A percentile compares a stretch with the other conserved stretches of the same genome.
Conservation (phyloP, 2,797 vertebrate genomes). For the Melanotaenia maccullochi region DNA sequence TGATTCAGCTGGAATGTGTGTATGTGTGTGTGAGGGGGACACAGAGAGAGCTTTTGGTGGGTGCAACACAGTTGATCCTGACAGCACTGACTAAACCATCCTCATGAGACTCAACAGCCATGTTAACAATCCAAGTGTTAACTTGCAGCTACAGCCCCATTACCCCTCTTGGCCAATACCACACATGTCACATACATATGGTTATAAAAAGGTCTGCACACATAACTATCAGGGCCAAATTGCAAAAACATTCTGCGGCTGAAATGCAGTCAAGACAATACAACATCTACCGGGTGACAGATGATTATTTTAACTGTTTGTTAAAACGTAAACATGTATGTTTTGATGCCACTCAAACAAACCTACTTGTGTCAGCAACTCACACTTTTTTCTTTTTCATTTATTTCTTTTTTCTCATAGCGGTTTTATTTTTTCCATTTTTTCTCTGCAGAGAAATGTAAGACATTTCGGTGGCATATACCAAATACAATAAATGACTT, state of each 20-base stretch:
- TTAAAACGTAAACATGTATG: conserved; percentile 19
- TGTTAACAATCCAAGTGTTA: conserved; percentile 56
- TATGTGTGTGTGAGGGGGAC: conserved; percentile 28
- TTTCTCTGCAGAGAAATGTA: conserved; percentile 43
- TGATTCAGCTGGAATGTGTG: conserved; percentile 78
- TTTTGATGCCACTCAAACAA: conserved; percentile 13
- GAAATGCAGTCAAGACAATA: conserved; percentile 9
- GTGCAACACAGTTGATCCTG: conserved; percentile 34
- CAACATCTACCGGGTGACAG: neutral
- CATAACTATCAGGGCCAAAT: conserved; percentile 9
- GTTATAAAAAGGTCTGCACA: conserved; percentile 25
- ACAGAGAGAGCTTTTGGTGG: conserved; percentile 37
- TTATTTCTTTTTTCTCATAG: conserved; percentile 27
- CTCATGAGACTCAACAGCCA: conserved; percentile 54
- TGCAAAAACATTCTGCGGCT: conserved; percentile 19
- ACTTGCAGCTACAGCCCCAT: conserved; percentile 44
- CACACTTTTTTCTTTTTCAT: conserved; percentile 21
- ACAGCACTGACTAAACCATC: conserved; percentile 34
- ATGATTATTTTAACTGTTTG: neutral
- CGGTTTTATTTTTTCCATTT: conserved; percentile 27
- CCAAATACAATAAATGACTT: conserved; percentile 51
- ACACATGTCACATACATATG: conserved; percentile 29
- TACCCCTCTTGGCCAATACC: conserved; percentile 25
- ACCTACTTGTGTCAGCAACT: conserved; percentile 34
- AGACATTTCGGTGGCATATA: conserved; percentile 39